Evolutionary conservation across 2,888 invertebrate genomes (phyloP), one percentile per base, ranked within the genome.

Genomic region (Colletes collaris): DNA sequence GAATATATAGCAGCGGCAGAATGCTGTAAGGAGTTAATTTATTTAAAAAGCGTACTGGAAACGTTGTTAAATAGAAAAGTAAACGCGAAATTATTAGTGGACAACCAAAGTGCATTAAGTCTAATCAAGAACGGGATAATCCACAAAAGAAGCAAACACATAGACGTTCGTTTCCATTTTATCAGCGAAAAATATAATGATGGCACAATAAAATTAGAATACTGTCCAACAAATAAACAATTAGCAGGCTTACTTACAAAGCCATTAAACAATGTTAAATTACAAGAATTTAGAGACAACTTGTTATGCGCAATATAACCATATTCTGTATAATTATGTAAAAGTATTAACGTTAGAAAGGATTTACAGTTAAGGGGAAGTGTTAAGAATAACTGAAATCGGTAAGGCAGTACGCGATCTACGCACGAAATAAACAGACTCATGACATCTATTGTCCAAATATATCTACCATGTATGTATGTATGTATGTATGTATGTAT

Each of bases 121-220:
- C 27, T 75, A 40, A 69, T 69, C 7, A 69, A 69, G 63, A 75
- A 62, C 10, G 75, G 75, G 1, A 59, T 27, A 4, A 16, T 75
- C 37, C 27, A 75, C 7, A 62, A 69, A 50, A 35, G 69, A 49
- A 62, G 60, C 37, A 75, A 75, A 52, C 64, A 69, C 3, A 69
- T 69, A 19, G 75, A 69, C 46, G 64, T 75, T 1, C 16, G 59
- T 40, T 75, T 44, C 63, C 67, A 68, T n/a, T 75, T 69, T 16
- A 56, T 75, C 11, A 46, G 27, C 13, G 75, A 75, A 58, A 62
- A 63, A 7, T 53, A 46, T 4, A 68, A 56, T 3, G 52, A 63
- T 5, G 27, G 56, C 16, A 35, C 5, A n/a, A 64, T 75, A 50
- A 49, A 56, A 27, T 53, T 69, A 50, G 63, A 69, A 56, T 75